phyloP scores from a whole-genome alignment of 2,113 vertebrate genomes.

The Grammomys surdaster region DNA sequence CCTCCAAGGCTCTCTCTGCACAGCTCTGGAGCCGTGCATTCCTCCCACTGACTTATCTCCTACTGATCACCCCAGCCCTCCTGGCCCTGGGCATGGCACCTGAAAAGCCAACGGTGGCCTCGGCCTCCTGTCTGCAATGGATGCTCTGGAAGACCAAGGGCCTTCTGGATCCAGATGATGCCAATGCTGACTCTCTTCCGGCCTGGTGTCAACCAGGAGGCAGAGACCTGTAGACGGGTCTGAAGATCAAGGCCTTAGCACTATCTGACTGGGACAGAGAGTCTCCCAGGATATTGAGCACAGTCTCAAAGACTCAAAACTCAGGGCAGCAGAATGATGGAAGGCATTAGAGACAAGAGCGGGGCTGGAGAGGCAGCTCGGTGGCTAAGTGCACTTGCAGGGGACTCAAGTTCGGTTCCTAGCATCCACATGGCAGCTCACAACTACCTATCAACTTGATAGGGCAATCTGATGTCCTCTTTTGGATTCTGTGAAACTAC shows the following conservation, averaged over 20 bases:
- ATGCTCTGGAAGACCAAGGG: rapidly evolving
- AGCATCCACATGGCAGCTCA: too few species aligned
- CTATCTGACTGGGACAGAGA: neutral
- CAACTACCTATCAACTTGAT: too few species aligned
- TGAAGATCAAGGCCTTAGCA: rapidly evolving
- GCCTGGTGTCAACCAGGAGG: neutral
- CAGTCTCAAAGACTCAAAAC: neutral
- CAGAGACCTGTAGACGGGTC: neutral
- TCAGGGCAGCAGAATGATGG: too few species aligned
- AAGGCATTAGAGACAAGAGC: too few species aligned
- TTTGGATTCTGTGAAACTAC: too few species aligned
- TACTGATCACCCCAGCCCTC: rapidly evolving
- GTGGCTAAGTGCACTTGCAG: too few species aligned
- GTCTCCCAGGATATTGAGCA: neutral
- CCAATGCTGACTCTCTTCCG: neutral
- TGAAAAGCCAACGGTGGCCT: rapidly evolving
- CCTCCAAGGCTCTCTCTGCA: neutral
- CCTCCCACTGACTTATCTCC: too few species aligned
- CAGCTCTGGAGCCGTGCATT: neutral
- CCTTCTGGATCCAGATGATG: neutral
- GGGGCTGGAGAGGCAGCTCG: too few species aligned
- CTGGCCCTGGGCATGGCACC: rapidly evolving
- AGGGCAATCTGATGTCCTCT: too few species aligned
- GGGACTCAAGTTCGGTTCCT: too few species aligned
- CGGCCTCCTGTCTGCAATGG: neutral